Evolutionary conservation across 2,113 vertebrate genomes (phyloP), one percentile per base, ranked within the genome.

Genomic region (Myotis davidii): DNA sequence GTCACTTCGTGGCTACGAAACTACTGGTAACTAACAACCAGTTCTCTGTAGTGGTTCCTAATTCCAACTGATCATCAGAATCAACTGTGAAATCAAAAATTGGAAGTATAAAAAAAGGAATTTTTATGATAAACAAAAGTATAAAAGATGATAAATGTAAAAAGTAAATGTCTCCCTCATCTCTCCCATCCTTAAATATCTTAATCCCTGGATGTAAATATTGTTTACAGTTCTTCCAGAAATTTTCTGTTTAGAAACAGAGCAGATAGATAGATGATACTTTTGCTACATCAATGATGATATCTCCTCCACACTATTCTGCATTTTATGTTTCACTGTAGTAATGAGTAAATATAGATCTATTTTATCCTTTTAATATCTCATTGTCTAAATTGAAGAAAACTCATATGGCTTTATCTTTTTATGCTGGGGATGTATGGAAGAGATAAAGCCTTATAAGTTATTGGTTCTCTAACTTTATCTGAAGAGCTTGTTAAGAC

Each of bases 291-390:
- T 64, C 34, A 87, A 61, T 39, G 9, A 59, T 88, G 76, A 42
- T 59, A 59, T 67, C 37, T 3, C 32, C 1, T 86, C 61, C 16
- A 81, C n/a, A 48, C 23, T 70, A 29, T 86, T 79, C 25, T 72
- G n/a, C 9, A 85, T 56, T 74, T 61, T 91, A 21, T 37, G 83
- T 96, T 94, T 95, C 39, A 61, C 54, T 56, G 91, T 86, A 69
- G 10, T 23, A 77, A 59, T 64, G 50, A 67, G 84, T 90, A 83
- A 29, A 77, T 54, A 88, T 18, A 56, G 64, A 56, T 77, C 65
- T 79, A 18, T 76, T 93, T 91, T 88, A 56, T 90, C 70, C 34
- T 67, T 90, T 76, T 67, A 90, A 69, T 10, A 87, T 70, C 61
- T 81, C 48, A 37, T 70, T 76, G 32, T 69, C 61, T 78, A n/a